Evolutionary conservation across 2,113 vertebrate species (phyloP), one percentile per base, ranked within the genome.

Genomic region (Elachura formosa): DNA sequence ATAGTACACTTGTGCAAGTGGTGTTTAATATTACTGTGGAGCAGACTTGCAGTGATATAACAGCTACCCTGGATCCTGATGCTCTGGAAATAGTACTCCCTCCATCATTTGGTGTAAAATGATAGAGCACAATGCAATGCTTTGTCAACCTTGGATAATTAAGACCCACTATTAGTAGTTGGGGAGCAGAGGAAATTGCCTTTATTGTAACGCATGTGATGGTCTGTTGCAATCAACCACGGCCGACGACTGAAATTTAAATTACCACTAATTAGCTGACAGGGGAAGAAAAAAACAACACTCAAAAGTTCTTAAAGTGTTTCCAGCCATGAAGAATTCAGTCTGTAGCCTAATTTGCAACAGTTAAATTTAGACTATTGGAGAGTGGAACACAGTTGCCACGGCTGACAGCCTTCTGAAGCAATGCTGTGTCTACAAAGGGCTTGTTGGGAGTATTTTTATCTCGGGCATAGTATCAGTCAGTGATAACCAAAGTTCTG

Each of bases 201-300:
- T 87, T 68, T 87, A 83, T 90, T 91, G 78, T 91, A 95, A 82
- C 45, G 16, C 69, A 61, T 62, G 72, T 97, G 93, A 95, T 93
- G 96, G 87, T 96, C 95, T 87, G 69, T 94, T 95, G 89, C 89
- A 92, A 94, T 96, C 89, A 93, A 84, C 87, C 88, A 90, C 36
- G 11, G 72, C 69, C 21, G 11, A 91, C 11, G 49, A 95, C 31
- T 97, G 93, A 96, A 97, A 97, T 97, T 97, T 96, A 61, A 96
- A 96, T 96, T 91, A 51, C 95, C 85, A 43, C 95, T 87, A 84
- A 93, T 96, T 94, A 95, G 82, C 73, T 94, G 93, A 97, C 94
- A 77, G 64, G 51, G 74, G 54, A 19, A 55, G 43, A 38, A 95
- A 79, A 77, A 84, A 89, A 62, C 45, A 88, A 72, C 86, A 80